Percentiles rank a stretch among this genome's conserved stretches.
These are phyloP conservation scores for Maccullochella peelii DNA, from an alignment of 2,113 vertebrate species.

Conservation along the genomic window DNA sequence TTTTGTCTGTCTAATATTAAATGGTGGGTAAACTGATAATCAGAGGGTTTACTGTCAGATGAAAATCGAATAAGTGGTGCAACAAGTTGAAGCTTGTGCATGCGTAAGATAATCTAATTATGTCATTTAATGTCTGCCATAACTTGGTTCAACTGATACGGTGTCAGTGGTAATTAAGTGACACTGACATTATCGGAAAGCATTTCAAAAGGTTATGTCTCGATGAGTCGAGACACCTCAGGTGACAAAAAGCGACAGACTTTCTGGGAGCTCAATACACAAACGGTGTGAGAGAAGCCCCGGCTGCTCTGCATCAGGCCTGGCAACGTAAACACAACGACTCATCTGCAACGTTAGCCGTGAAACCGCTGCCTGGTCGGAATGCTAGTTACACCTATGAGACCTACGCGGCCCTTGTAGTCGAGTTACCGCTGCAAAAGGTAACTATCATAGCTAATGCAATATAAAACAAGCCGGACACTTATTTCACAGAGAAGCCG, in stretches of 20 bases:
- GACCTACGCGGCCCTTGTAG: constrained; percentile 66
- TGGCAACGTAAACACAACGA: constrained; percentile 53
- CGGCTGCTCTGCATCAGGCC: constrained; percentile 65
- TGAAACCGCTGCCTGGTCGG: constrained; percentile 65
- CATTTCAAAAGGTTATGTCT: not conserved
- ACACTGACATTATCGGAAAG: not conserved
- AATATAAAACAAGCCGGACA: not conserved
- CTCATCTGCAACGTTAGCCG: constrained; percentile 55
- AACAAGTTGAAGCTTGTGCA: constrained; percentile 64
- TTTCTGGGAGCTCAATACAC: constrained; percentile 11
- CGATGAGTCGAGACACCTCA: not conserved
- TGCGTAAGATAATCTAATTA: not conserved
- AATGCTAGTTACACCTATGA: constrained; percentile 76
- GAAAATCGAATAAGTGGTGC: constrained; percentile 44
- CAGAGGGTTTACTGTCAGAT: constrained; percentile 6
- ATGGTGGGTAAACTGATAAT: not conserved
- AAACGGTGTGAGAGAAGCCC: not conserved
- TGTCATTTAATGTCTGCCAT: not conserved
- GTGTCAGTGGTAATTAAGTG: constrained; percentile 17
- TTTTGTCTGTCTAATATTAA: not conserved
- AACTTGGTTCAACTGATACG: not conserved
- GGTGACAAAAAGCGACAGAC: constrained; percentile 23
- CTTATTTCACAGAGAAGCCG: not conserved
- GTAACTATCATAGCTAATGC: not conserved
- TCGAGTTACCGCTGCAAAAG: constrained; percentile 40